Evolutionary conservation across 1,140 invertebrate species (phyloP), one percentile per base, ranked within the genome.

Genomic region (Holcopasites calliopsidis): DNA sequence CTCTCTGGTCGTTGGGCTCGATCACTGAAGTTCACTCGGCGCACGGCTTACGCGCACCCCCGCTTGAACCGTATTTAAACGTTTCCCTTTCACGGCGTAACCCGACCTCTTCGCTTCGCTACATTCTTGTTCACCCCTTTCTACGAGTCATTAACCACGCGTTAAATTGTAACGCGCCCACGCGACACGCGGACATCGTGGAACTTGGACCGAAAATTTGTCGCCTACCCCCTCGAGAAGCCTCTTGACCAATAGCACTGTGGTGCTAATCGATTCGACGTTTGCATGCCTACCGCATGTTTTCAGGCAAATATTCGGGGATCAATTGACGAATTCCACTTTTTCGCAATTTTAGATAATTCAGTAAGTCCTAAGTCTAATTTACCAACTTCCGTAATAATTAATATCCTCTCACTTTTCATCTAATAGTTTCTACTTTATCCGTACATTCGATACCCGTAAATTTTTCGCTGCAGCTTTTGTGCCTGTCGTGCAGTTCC

Each of bases 111-210:
- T 55, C 76, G 81, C 38, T 75, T 83, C 81, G 70, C 80, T 82
- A 83, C 71, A 76, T 82, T 83, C 80, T 83, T 83, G 65, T 73
- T 76, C 65, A 61, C 80, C 76, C n/a, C 80, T 83, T 82, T 82
- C 71, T 61, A 82, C 80, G 71, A 82, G 76, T 83, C 81, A 83
- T 83, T 83, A 82, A 54, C 66, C 80, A 77, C 69, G 80, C 80
- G 81, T 82, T 83, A 79, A 83, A 57, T 83, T 60, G 58, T 60
- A 42, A 21, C 57, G 26, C 11, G 21, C 23, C 23, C 31, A 58
- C 35, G n/a, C 26, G 16, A 13, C n/a, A 10, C 31, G 18, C 21
- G 31, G 31, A 68, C 50, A 57, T 42, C 58, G 26, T 21, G 40
- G 38, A 33, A 26, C 40, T 23, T 8, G n/a, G 18, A 6, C 40